These are phyloP conservation scores for Bibio marci DNA, from an alignment of 2,888 invertebrate species.

Conservation along the genomic window DNA sequence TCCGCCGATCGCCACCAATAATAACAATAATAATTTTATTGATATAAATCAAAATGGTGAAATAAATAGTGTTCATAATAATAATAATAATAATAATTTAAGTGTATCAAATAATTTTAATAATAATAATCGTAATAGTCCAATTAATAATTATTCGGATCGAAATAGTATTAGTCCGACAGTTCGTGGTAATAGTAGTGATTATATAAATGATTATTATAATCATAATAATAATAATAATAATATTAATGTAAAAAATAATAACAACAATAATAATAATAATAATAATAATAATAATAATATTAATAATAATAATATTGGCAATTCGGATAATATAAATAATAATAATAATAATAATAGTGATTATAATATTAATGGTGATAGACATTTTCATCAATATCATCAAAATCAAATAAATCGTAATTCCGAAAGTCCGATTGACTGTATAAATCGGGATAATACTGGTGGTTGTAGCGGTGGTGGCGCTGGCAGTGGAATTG, in stretches of 20 bases:
- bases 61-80: conserved; percentile 1
- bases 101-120: conserved; percentile 1
- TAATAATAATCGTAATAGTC: conserved; percentile 8
- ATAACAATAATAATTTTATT: neutral
- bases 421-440: neutral
- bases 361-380: neutral
- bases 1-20: conserved; percentile 1
- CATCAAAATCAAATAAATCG: conserved; percentile 4
- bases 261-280: conserved; percentile 6
- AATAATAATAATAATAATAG: conserved; percentile 1
- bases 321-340: neutral
- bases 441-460: conserved; percentile 1
- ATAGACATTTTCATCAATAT: no score
- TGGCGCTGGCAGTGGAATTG: no score
- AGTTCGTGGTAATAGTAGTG: conserved; percentile 4
- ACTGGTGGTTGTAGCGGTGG: conserved; percentile 16
- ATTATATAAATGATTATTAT: conserved; percentile 8
- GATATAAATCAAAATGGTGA: neutral
- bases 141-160: conserved; percentile 10
- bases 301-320: conserved; percentile 1
- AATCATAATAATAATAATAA: conserved; percentile 7
- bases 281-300: conserved; percentile 7
- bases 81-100: conserved; percentile 1
- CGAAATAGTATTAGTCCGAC: conserved; percentile 9
- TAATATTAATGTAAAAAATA: conserved; percentile 1